Evolutionary conservation across 2,113 vertebrate species (phyloP).

Genomic region (Gambusia holbrooki): DNA sequence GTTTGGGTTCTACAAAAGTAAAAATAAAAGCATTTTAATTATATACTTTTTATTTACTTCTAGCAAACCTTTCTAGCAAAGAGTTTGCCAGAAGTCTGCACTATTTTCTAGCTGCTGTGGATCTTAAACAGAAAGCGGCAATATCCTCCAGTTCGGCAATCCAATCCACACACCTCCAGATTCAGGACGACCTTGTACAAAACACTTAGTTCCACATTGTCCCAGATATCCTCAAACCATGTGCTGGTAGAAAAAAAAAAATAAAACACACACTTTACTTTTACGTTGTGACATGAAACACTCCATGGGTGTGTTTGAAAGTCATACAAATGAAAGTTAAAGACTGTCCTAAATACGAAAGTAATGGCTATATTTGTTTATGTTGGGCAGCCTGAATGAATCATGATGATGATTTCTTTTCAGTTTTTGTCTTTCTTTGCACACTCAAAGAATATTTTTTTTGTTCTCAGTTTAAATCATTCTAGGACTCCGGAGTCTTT

Average conservation of each 20-base stretch:
- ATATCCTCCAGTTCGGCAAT: background rate
- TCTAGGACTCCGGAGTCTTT: slow-evolving; percentile 76
- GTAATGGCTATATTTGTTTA: no score
- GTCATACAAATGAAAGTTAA: no score
- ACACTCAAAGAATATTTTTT: slow-evolving; percentile 35
- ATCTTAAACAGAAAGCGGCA: background rate
- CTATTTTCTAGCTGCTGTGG: background rate
- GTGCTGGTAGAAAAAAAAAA: background rate
- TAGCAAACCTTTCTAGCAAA: no score
- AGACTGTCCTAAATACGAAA: no score
- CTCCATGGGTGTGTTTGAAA: background rate
- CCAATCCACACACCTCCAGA: background rate
- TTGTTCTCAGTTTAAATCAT: slow-evolving; percentile 57
- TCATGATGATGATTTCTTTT: background rate
- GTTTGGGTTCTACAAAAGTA: no score
- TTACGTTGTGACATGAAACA: background rate
- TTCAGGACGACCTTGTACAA: background rate
- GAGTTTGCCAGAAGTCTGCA: background rate
- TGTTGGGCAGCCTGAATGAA: no score
- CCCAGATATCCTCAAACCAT: background rate
- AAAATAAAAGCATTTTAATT: no score
- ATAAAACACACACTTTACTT: background rate
- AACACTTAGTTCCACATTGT: background rate
- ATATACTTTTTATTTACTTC: no score
- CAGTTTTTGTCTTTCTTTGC: no score